Evolutionary conservation across 2,113 vertebrate genomes (phyloP), one percentile per base, ranked within the genome.

Genomic region (Alethe castanea): DNA sequence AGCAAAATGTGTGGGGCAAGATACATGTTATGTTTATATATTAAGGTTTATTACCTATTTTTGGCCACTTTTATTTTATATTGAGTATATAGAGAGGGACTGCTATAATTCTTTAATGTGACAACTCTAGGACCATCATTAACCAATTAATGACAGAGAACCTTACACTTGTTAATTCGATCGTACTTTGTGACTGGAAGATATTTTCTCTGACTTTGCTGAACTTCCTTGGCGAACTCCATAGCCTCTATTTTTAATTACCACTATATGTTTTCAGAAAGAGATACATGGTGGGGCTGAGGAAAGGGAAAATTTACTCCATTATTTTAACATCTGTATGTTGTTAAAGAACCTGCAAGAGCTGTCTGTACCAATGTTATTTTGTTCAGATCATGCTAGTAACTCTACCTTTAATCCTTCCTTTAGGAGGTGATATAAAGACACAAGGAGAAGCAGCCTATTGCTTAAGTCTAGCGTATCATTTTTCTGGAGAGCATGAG

Each of bases 361-460:
- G 12, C 38, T 56, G 12, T 36, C 50, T 44, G 20, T 45, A 64
- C 11, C 20, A 10, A 24, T 52, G 20, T 40, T 18, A 56, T 57
- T 83, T 50, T 92, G 29, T 85, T 69, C 71, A 77, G 56, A 74
- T 70, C 18, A 25, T 0, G 0, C 20, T 81, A 11, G 24, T 96
- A 56, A 97, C 53, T 83, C 74, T 66, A 59, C 33, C 57, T 73
- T 81, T 31, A 50, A 61, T 76, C 19, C 7, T 89, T 96, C 91
- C 36, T 38, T 87, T 73, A 99, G 98, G 96, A 48, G 97, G 73
- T 45, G 83, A 98, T 89, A 93, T 3, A 64, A 98, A 94, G 91
- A 97, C 97, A 69, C 97, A 98, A 94, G 98, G 98, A 78, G 98
- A 98, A 90, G 97, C 98, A 50, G 96, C 91, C 1, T 98, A 98